These are phyloP conservation scores for Iphiclides podalirius DNA, from an alignment of 2,888 invertebrate genomes.

Conservation along the genomic window DNA sequence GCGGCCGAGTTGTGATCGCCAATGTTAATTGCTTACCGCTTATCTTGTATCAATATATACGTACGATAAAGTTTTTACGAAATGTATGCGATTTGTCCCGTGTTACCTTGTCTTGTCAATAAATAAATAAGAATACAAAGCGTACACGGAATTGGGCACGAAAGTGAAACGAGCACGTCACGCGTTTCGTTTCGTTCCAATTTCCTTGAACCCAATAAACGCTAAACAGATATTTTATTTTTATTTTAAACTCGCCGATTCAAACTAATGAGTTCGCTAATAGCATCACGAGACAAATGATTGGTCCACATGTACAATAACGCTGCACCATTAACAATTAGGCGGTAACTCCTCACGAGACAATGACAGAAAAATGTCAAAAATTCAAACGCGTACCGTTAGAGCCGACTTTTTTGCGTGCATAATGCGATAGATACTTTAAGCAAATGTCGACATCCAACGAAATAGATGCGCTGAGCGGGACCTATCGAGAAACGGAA, in stretches of 20 bases:
- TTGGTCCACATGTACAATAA: neutral
- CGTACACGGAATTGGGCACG: neutral
- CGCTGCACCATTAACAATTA: neutral
- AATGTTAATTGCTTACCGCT: conserved; percentile 64
- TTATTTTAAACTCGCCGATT: neutral
- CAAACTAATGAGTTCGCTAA: neutral
- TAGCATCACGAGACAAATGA: neutral
- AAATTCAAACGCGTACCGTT: too few species aligned
- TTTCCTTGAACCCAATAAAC: neutral
- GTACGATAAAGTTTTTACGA: conserved; percentile 32
- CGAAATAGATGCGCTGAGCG: too few species aligned
- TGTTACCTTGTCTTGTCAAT: neutral
- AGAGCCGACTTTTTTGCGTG: too few species aligned
- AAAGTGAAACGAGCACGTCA: neutral
- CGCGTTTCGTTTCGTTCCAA: neutral
- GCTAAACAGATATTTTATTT: neutral
- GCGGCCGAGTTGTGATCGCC: conserved; percentile 72
- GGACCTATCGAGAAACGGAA: too few species aligned
- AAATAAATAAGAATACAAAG: neutral
- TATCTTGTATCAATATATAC: conserved; percentile 44
- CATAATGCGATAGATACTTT: too few species aligned
- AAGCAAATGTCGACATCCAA: too few species aligned
- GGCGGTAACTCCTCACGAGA: neutral
- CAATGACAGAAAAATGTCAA: neutral
- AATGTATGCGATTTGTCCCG: neutral